Evolutionary conservation across 37 sponge, comb jelly and placozoan genomes (phyloP).

Genomic region (Axinella damicornis): DNA sequence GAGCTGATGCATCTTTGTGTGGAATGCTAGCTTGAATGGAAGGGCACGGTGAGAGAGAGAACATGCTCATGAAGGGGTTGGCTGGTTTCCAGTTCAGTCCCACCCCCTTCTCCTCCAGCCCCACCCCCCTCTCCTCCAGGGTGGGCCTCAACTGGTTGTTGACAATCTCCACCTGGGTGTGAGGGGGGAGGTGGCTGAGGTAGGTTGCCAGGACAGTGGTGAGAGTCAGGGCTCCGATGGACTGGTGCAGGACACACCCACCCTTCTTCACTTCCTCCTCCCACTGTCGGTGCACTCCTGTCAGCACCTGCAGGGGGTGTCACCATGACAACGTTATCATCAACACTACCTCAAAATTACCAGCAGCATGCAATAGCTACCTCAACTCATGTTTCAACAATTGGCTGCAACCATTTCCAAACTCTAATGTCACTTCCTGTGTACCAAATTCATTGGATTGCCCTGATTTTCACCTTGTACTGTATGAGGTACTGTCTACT

Average conservation of each 20-base stretch:
- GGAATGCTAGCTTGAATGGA: no score
- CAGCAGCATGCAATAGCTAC: no score
- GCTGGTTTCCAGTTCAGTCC: not conserved
- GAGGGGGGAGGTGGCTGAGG: conserved; percentile 47
- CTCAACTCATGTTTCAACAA: no score
- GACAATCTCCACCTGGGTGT: conserved; percentile 24
- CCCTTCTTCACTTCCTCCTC: not conserved
- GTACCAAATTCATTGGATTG: no score
- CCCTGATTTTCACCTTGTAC: no score
- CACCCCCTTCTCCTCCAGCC: conserved; percentile 49
- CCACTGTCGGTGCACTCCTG: conserved; percentile 42
- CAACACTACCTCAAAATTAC: no score
- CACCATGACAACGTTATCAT: no score
- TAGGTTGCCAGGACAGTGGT: conserved; percentile 41
- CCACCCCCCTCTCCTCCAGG: conserved; percentile 53
- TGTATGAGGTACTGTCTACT: no score
- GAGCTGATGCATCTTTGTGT: no score
- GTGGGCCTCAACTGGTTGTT: conserved; percentile 26
- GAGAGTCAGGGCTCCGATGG: conserved; percentile 55
- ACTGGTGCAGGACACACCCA: not conserved
- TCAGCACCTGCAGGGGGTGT: conserved; percentile 59
- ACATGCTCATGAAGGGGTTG: conserved; percentile 4
- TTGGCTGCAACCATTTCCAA: no score
- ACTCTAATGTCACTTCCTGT: no score
- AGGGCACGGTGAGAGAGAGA: not conserved